These are phyloP conservation scores for Nerophis lumbriciformis DNA, from an alignment of 2,113 vertebrate species.

Conservation along the genomic window DNA sequence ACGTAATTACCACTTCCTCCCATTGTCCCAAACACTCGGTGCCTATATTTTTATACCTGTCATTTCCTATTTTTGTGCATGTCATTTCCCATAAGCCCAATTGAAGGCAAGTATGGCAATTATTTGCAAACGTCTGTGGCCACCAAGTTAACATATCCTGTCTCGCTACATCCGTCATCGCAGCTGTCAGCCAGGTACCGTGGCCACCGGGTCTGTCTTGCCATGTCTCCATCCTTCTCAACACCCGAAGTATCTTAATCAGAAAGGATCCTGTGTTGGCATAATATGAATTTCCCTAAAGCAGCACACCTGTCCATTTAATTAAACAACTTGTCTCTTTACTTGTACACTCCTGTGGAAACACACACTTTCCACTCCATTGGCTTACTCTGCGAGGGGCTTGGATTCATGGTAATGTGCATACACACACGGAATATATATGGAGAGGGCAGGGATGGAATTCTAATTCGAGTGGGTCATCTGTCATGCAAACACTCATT, in stretches of 20 bases:
- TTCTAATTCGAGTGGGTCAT: not conserved
- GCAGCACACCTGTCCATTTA: constrained; percentile 14
- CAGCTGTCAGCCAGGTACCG: constrained; percentile 31
- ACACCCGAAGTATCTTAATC: constrained; percentile 32
- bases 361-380: not conserved
- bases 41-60: not conserved
- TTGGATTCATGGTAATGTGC: constrained; percentile 3
- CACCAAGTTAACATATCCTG: constrained; percentile 14
- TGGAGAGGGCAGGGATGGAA: constrained; percentile 1
- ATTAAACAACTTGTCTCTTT: constrained; percentile 28
- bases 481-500: constrained; percentile 22
- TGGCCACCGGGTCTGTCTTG: constrained; percentile 14
- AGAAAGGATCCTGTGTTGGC: constrained; percentile 1
- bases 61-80: not conserved
- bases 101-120: constrained; percentile 6
- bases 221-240: constrained; percentile 18
- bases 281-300: constrained; percentile 40
- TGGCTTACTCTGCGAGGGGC: not conserved
- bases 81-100: not conserved
- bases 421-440: not conserved
- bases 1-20: too few species aligned
- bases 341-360: not conserved
- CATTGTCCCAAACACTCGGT: too few species aligned
- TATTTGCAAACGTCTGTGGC: not conserved
- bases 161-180: constrained; percentile 32